phyloP scores from a whole-genome alignment of 2,888 invertebrate genomes.

The Eilema depressum region DNA sequence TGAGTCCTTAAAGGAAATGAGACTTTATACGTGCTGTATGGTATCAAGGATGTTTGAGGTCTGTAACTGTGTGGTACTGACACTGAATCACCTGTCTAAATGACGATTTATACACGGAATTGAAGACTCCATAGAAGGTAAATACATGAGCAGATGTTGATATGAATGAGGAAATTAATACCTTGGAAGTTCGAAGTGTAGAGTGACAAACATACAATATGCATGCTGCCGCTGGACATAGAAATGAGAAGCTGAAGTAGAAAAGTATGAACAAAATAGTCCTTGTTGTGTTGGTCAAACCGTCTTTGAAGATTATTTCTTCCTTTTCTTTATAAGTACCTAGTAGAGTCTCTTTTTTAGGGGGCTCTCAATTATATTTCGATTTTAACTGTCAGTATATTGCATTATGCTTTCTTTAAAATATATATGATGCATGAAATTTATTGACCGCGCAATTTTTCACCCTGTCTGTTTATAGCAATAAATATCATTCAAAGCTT shows the following conservation, averaged over 20 bases:
- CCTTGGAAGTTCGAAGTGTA: background rate
- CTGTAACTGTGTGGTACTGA: constrained; percentile 45
- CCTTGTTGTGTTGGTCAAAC: background rate
- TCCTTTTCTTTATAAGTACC: background rate
- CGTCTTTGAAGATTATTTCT: background rate
- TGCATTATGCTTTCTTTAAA: too few relatives aligned
- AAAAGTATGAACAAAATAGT: background rate
- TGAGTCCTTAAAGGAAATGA: constrained; percentile 53
- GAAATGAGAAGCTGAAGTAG: background rate
- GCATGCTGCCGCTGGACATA: background rate
- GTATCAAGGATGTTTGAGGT: constrained; percentile 36
- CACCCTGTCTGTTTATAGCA: background rate
- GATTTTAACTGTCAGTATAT: too few relatives aligned
- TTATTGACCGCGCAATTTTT: too few relatives aligned
- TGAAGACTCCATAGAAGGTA: constrained; percentile 16
- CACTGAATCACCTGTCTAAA: constrained; percentile 50
- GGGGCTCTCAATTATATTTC: too few relatives aligned
- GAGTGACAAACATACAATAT: background rate
- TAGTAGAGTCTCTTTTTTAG: too few relatives aligned
- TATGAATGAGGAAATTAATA: constrained; percentile 34
- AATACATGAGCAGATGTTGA: constrained; percentile 12
- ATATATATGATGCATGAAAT: background rate
- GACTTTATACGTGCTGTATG: constrained; percentile 38
- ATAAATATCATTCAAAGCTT: background rate
- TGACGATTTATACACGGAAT: constrained; percentile 31